These are phyloP conservation scores for Sebastes trivittatus DNA, from an alignment of 2,797 vertebrate genomes.

Conservation along the genomic window DNA sequence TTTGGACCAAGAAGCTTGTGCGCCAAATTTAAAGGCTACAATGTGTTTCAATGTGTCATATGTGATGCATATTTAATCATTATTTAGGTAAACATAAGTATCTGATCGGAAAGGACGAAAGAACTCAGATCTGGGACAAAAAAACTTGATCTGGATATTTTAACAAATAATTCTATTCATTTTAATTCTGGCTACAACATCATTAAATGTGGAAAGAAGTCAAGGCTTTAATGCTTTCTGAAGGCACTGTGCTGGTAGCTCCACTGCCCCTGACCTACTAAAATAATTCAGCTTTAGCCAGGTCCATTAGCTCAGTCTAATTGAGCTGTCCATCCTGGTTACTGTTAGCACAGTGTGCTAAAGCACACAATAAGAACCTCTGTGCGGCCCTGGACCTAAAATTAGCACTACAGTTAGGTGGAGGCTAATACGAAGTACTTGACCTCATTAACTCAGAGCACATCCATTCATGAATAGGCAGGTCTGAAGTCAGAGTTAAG, in stretches of 20 bases:
- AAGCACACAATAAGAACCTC: conserved; percentile 32
- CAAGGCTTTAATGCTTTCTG: background rate
- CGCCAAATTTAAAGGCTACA: background rate
- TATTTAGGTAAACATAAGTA: background rate
- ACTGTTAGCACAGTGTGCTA: conserved; percentile 28
- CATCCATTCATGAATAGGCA: conserved; percentile 33
- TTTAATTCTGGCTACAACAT: background rate
- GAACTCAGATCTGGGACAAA: no score
- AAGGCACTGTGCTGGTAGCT: background rate
- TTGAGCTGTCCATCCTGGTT: conserved; percentile 47
- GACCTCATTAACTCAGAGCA: conserved; percentile 71
- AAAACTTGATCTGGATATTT: background rate
- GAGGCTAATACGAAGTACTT: conserved; percentile 56
- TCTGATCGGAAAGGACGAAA: no score
- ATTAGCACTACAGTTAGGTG: conserved; percentile 54
- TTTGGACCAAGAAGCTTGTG: background rate
- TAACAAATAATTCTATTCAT: background rate
- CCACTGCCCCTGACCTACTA: conserved; percentile 29
- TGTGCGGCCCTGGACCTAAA: conserved; percentile 44
- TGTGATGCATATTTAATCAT: background rate
- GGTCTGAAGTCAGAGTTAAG: conserved; percentile 35
- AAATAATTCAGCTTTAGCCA: conserved; percentile 41
- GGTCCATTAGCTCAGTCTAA: conserved; percentile 58
- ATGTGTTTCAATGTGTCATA: background rate
- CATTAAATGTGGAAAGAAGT: background rate